A percentile compares a stretch with the other conserved stretches of the same genome.
phyloP scores from a whole-genome alignment of 2,888 invertebrate genomes.

The Eupithecia pulchellata region DNA sequence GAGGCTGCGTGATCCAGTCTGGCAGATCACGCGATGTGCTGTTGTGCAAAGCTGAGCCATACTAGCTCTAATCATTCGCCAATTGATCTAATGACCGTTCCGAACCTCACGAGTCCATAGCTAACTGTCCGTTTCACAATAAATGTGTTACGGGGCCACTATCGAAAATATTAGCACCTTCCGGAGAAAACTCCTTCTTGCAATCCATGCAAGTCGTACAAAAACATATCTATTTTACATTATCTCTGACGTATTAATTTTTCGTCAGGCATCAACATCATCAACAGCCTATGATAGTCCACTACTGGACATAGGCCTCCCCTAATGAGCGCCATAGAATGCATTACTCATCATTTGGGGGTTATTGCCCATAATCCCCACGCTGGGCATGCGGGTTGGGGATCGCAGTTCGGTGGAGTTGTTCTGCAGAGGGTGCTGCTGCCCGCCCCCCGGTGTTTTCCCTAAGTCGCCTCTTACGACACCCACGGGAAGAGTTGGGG shows the following conservation, averaged over 20 bases:
- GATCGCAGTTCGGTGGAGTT: too few species aligned
- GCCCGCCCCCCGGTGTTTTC: too few species aligned
- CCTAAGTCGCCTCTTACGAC: too few species aligned
- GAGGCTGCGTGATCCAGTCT: constrained; percentile 17
- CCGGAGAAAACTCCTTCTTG: background rate
- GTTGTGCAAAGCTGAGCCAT: constrained; percentile 37
- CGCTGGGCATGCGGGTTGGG: too few species aligned
- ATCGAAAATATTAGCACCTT: constrained; percentile 16
- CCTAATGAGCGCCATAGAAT: too few species aligned
- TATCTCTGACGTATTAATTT: background rate
- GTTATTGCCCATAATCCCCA: too few species aligned
- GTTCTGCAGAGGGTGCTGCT: too few species aligned
- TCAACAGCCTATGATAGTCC: too few species aligned
- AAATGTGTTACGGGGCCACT: constrained; percentile 37
- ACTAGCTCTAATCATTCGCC: constrained; percentile 61
- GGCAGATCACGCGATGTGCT: constrained; percentile 46
- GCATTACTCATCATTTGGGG: too few species aligned
- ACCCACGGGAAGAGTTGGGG: too few species aligned
- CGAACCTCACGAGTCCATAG: constrained; percentile 56
- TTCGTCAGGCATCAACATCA: too few species aligned
- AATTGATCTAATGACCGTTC: constrained; percentile 61
- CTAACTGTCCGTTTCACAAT: constrained; percentile 61
- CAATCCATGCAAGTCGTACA: background rate
- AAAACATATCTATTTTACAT: background rate
- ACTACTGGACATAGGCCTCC: too few species aligned